A percentile compares a stretch with the other conserved stretches of the same genome.
These are phyloP conservation scores for Adineta ricciae DNA, from an alignment of 2,888 invertebrate species.

Conservation along the genomic window DNA sequence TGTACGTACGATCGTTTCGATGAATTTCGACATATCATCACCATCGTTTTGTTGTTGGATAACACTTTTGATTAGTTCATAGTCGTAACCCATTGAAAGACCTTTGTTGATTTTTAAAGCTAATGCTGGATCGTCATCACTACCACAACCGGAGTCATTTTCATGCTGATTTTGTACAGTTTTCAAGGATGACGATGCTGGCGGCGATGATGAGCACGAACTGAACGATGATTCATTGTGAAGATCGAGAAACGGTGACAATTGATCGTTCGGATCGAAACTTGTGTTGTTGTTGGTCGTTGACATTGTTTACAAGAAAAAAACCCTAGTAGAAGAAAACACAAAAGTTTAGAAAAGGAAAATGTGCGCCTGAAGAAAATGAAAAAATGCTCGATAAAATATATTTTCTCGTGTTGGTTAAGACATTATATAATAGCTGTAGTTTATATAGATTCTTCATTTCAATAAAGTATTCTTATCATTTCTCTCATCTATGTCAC, in stretches of 20 bases:
- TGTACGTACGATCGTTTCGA: slow-evolving; percentile 10
- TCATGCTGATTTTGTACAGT: not conserved
- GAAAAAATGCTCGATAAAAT: too few relatives aligned
- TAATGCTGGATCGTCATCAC: not conserved
- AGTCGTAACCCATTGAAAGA: slow-evolving; percentile 18
- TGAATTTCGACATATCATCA: slow-evolving; percentile 15
- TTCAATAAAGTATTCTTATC: too few relatives aligned
- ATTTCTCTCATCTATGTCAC: too few relatives aligned
- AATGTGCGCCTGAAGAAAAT: too few relatives aligned
- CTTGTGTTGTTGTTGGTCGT: not conserved
- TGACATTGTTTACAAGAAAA: not conserved
- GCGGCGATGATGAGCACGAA: not conserved
- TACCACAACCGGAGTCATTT: not conserved
- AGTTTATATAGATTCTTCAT: too few relatives aligned
- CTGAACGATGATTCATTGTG: not conserved
- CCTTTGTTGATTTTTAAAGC: slow-evolving; percentile 20
- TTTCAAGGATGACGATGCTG: not conserved
- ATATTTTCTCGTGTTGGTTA: too few relatives aligned
- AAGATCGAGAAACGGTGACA: not conserved
- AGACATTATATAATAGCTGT: too few relatives aligned
- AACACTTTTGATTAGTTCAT: slow-evolving; percentile 15
- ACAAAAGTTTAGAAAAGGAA: too few relatives aligned
- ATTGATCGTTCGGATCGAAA: not conserved
- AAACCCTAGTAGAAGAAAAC: too few relatives aligned
- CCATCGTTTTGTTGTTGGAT: not conserved